Evolutionary conservation across 2,797 vertebrate genomes (phyloP), one percentile per base, ranked within the genome.

Genomic region (Chiloscyllium punctatum): DNA sequence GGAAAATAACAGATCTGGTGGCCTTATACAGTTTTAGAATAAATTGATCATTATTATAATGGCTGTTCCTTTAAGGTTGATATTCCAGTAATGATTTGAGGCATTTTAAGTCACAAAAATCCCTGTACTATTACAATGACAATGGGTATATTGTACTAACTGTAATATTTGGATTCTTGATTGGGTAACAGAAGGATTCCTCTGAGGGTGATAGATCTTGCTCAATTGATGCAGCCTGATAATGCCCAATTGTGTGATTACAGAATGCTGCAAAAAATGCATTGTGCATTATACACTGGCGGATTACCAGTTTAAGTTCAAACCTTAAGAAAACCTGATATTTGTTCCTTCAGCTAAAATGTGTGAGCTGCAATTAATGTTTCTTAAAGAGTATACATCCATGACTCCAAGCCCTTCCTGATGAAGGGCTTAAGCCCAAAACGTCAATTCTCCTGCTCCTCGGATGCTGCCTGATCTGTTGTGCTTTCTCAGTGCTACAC

Each of bases 161-260:
- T 77, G 77, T 77, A 95, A 95, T 95, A 71, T 77, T 51, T n/a
- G 94, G 71, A 71, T 77, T 77, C 94, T n/a, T 77, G 94, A 95
- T 96, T 95, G 96, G 96, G 97, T 0, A 91, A 96, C 97, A 97
- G 97, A 97, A 96, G 97, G 97, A 95, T 2, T 96, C 96, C 96
- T 96, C 96, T 42, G 95, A 42, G 96, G 97, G 96, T 96, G 74
- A 95, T 92, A 62, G 95, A 27, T 84, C n/a, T 96, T 21, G 95
- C 95, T 92, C 0, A 96, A 96, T 96, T 96, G 96, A 96, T 96
- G 96, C 96, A 71, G 96, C 69, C 0, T 96, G 96, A 95, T 95
- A 1, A 82, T 96, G 95, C 57, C 51, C 94, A 96, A 96, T 96
- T 95, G 51, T 96, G 79, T 94, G 96, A 96, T 96, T 72, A 96